A percentile compares a stretch with the other conserved stretches of the same genome.
Conservation (phyloP, 1,140 invertebrate species). For the Vollenhovia emeryi region DNA sequence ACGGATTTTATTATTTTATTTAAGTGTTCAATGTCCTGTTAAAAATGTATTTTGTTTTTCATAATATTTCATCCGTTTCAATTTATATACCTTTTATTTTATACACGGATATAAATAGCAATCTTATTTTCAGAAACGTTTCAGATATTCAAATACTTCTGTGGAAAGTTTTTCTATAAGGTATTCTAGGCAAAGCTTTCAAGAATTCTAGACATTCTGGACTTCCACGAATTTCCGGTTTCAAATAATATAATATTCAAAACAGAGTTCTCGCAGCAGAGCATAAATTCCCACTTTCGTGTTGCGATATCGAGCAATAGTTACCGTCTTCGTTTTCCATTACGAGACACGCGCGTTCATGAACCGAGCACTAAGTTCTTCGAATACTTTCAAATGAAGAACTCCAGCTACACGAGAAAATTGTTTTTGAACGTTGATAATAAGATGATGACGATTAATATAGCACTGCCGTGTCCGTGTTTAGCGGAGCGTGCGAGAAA, state of each 20-base stretch:
- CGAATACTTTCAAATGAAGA: background rate
- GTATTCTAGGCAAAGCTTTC: slow-evolving; percentile 1
- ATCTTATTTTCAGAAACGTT: slow-evolving; percentile 1
- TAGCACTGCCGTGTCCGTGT: background rate
- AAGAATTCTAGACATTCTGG: background rate
- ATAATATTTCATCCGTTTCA: background rate
- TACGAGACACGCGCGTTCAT: background rate
- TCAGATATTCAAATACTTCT: slow-evolving; percentile 21
- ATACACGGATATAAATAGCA: background rate
- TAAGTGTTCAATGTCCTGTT: background rate
- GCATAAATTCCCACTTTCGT: background rate
- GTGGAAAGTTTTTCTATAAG: background rate
- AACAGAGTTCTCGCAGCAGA: background rate
- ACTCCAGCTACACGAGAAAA: background rate
- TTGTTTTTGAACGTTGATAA: background rate
- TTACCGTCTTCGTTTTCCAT: background rate
- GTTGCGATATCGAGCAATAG: background rate
- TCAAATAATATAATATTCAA: background rate
- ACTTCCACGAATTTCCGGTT: background rate
- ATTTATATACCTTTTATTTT: background rate
- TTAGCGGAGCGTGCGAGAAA: background rate
- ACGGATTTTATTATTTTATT: slow-evolving; percentile 18
- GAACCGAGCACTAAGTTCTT: background rate
- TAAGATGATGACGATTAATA: background rate
- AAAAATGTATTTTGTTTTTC: background rate